These are phyloP conservation scores for Denticeps clupeoides DNA, from an alignment of 2,797 vertebrate species.

Conservation along the genomic window DNA sequence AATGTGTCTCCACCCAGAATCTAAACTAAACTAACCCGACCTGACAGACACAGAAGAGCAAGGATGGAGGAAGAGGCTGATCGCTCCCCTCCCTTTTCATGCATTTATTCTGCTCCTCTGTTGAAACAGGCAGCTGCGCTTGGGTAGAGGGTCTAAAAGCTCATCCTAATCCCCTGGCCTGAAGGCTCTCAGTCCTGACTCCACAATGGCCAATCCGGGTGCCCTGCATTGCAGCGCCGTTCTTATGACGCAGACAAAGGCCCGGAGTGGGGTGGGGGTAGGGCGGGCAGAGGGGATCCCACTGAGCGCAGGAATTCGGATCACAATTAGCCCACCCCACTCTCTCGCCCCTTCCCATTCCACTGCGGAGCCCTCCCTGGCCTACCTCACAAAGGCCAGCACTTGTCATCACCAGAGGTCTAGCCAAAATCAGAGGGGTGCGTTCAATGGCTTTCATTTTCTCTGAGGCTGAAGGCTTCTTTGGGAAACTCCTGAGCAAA, in stretches of 20 bases:
- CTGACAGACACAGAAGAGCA: constrained; percentile 47
- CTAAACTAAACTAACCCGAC: constrained; percentile 50
- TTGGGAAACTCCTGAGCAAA: constrained; percentile 37
- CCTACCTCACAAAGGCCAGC: constrained; percentile 31
- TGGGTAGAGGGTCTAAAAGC: constrained; percentile 46
- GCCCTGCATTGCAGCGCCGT: constrained; percentile 43
- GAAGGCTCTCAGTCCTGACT: constrained; percentile 11
- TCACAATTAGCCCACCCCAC: constrained; percentile 38
- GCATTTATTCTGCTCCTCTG: constrained; percentile 18
- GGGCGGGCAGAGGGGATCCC: constrained; percentile 25
- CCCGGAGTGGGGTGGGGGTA: constrained; percentile 19
- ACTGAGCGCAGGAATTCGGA: constrained; percentile 51
- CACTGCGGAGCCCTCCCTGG: neutral
- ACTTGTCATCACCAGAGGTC: constrained; percentile 17
- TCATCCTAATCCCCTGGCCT: constrained; percentile 36
- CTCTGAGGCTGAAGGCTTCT: constrained; percentile 43
- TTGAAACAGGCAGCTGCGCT: constrained; percentile 44
- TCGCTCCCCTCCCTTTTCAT: constrained; percentile 1
- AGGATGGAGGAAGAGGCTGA: constrained; percentile 28
- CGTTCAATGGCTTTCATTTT: constrained; percentile 5
- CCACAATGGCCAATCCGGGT: constrained; percentile 47
- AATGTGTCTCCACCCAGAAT: constrained; percentile 16
- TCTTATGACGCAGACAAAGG: constrained; percentile 45
- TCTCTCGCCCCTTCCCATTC: neutral
- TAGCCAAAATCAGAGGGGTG: constrained; percentile 2